These are phyloP conservation scores for Vollenhovia emeryi DNA, from an alignment of 1,140 invertebrate genomes.

Conservation along the genomic window DNA sequence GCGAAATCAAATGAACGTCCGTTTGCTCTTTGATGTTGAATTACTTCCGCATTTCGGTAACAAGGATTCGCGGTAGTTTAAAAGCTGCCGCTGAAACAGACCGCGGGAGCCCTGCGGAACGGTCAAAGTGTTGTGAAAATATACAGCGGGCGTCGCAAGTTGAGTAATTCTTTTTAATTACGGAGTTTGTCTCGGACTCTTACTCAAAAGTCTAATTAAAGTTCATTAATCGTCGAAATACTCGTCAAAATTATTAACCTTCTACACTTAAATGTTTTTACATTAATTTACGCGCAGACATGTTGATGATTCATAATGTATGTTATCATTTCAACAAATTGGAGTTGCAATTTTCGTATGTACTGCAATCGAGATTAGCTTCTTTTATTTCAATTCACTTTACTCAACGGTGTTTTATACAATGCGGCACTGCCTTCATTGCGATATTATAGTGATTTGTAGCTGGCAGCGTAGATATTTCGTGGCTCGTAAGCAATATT, in stretches of 20 bases:
- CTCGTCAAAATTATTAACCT: background rate
- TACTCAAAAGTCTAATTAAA: background rate
- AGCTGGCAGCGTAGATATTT: background rate
- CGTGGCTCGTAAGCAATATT: conserved; percentile 11
- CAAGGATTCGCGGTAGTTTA: conserved; percentile 26
- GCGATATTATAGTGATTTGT: background rate
- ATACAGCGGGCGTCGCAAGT: background rate
- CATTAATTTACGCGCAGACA: background rate
- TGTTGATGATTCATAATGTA: background rate
- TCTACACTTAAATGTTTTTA: background rate
- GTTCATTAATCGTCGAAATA: background rate
- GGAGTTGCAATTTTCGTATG: background rate
- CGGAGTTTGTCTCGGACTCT: background rate
- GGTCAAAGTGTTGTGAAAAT: background rate
- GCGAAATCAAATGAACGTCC: conserved; percentile 36
- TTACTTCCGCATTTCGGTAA: conserved; percentile 48
- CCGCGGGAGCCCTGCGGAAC: background rate
- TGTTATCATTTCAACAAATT: conserved; percentile 4
- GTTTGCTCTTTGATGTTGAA: conserved; percentile 22
- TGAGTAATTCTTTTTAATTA: conserved; percentile 5
- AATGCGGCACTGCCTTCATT: background rate
- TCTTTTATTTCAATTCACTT: background rate
- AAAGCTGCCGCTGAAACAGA: background rate
- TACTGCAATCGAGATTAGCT: background rate
- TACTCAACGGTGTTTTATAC: background rate